These are phyloP conservation scores for Moxostoma hubbsi DNA, from an alignment of 2,797 vertebrate species.

Conservation along the genomic window DNA sequence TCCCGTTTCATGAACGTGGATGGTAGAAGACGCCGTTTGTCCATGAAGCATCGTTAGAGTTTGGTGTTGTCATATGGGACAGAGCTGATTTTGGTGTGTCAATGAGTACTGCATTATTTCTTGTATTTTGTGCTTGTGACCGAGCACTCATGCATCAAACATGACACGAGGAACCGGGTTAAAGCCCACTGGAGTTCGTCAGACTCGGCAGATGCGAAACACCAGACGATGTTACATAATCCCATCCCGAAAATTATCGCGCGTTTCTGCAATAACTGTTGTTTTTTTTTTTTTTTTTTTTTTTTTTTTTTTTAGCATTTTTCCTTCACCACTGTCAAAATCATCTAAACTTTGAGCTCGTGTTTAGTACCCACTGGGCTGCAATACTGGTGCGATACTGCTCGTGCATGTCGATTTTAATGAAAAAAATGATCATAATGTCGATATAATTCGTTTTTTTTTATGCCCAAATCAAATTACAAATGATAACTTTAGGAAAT, in stretches of 20 bases:
- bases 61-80: not conserved
- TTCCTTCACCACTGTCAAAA: too few species aligned
- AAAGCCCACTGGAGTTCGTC: slow-evolving; percentile 26
- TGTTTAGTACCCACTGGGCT: too few species aligned
- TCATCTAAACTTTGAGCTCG: too few species aligned
- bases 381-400: too few species aligned
- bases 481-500: too few species aligned
- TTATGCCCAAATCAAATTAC: too few species aligned
- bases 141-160: slow-evolving; percentile 2
- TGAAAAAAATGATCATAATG: too few species aligned
- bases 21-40: not conserved
- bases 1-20: not conserved
- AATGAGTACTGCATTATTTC: not conserved
- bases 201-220: slow-evolving; percentile 21
- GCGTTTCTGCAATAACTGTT: not conserved
- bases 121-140: not conserved
- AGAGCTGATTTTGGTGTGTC: not conserved
- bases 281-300: too few species aligned
- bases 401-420: too few species aligned
- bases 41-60: slow-evolving; percentile 8
- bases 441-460: too few species aligned
- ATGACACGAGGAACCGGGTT: not conserved
- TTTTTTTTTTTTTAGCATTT: too few species aligned
- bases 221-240: not conserved
- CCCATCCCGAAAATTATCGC: not conserved